Evolutionary conservation across 2,888 invertebrate species (phyloP).

Genomic region (Pandemis corylana): DNA sequence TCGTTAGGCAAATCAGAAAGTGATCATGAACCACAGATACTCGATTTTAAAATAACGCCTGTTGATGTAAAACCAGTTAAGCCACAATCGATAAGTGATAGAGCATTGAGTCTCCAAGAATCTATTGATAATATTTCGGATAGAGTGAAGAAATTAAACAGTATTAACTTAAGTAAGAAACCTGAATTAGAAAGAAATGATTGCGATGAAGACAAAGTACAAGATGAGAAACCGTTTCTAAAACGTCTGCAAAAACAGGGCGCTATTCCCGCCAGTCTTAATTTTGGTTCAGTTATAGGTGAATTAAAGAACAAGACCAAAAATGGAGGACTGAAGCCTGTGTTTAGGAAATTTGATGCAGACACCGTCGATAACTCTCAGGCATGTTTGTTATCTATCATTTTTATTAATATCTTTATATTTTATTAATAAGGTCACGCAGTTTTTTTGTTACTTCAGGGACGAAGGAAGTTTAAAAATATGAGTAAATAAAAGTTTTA

Average conservation of each 20-base stretch:
- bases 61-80: slow-evolving; percentile 51
- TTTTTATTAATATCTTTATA: slow-evolving; percentile 3
- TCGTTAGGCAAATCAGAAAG: slow-evolving; percentile 67
- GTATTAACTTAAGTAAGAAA: slow-evolving; percentile 44
- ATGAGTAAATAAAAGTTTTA: slow-evolving; percentile 38
- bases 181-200: slow-evolving; percentile 28
- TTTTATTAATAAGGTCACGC: slow-evolving; percentile 20
- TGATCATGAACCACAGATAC: slow-evolving; percentile 51
- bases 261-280: slow-evolving; percentile 68
- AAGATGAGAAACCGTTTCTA: slow-evolving; percentile 61
- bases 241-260: slow-evolving; percentile 71
- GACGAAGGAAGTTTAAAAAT: slow-evolving; percentile 37
- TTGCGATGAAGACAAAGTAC: slow-evolving; percentile 40
- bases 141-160: slow-evolving; percentile 58
- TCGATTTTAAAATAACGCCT: slow-evolving; percentile 46
- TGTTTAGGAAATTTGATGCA: slow-evolving; percentile 76
- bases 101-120: slow-evolving; percentile 57
- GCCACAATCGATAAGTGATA: slow-evolving; percentile 57
- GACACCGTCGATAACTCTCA: slow-evolving; percentile 65
- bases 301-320: slow-evolving; percentile 77
- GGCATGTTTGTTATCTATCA: slow-evolving; percentile 60
- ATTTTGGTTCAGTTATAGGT: slow-evolving; percentile 79
- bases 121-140: slow-evolving; percentile 65
- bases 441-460: slow-evolving; percentile 28
- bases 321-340: slow-evolving; percentile 74